Evolutionary conservation across 2,113 vertebrate species (phyloP), one percentile per base, ranked within the genome.

Genomic region (Lophochroa leadbeateri): DNA sequence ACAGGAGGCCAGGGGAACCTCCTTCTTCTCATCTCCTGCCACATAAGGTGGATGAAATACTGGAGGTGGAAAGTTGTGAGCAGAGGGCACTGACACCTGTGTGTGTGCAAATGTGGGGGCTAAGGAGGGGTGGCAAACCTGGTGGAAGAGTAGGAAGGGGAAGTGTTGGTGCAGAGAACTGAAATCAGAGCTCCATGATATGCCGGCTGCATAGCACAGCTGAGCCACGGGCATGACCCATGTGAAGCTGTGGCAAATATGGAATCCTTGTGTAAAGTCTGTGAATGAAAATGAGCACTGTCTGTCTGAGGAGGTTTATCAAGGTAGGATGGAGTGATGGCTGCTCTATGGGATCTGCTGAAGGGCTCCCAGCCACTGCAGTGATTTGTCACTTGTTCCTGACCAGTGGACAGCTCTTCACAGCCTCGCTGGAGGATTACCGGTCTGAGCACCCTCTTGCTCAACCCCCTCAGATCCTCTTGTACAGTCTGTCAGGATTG

Each of bases 151-250:
- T 18, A 14, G 41, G 35, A 82, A 21, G 4, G 17, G 11, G 18
- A 58, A 70, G 17, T 2, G 2, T 11, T 4, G 6, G 29, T 39
- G 43, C 43, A 57, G 20, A 28, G 29, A 64, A 20, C 17, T 64
- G 49, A 31, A 64, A 39, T 17, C 5, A 0, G 61, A 75, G 43
- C 24, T 41, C 33, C 17, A 5, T 10, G n/a, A 29, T 31, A 21
- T 0, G 2, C 37, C 1, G 1, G 25, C 31, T 23, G 10, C 1
- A 2, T 63, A 80, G 61, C 10, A 15, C 2, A 2, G 57, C 68
- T 31, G 20, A 72, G 37, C 63, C n/a, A 18, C 2, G 5, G 57
- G 11, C 74, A 84, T 2, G 5, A 29, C 19, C 20, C 43, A 7
- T 3, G 7, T 15, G 21, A 28, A 76, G 47, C 60, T 84, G 25